Evolutionary conservation across 2,888 invertebrate genomes (phyloP).

Genomic region (Metopia argyrocephala): DNA sequence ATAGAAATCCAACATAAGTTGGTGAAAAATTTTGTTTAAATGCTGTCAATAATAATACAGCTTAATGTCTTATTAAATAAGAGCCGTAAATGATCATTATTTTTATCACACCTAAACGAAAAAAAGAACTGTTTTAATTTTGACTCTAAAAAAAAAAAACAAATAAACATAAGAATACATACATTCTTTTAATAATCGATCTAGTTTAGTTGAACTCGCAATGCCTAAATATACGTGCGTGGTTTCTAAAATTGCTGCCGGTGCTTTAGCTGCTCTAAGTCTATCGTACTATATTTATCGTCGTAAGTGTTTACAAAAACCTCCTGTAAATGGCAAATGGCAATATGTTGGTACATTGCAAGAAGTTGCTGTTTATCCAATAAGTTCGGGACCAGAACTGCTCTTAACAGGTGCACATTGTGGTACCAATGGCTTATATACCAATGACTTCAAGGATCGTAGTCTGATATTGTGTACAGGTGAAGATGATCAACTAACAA

Average conservation of each 20-base stretch:
- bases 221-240: background rate
- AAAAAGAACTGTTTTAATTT: too few relatives aligned
- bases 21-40: too few relatives aligned
- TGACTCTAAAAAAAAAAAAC: too few relatives aligned
- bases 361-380: conserved; percentile 54
- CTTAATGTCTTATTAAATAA: too few relatives aligned
- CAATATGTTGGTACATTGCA: conserved; percentile 47
- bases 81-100: too few relatives aligned
- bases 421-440: conserved; percentile 35
- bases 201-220: background rate
- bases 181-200: too few relatives aligned
- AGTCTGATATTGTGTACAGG: conserved; percentile 31
- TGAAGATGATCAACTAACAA: conserved; percentile 28
- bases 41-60: too few relatives aligned
- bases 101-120: too few relatives aligned
- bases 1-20: too few relatives aligned
- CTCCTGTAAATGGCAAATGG: conserved; percentile 44
- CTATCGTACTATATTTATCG: conserved; percentile 4
- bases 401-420: conserved; percentile 46
- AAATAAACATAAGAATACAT: too few relatives aligned
- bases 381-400: conserved; percentile 54
- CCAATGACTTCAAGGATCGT: conserved; percentile 48
- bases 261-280: conserved; percentile 31
- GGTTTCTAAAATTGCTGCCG: background rate
- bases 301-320: conserved; percentile 5